A percentile compares a stretch with the other conserved stretches of the same genome.
Conservation (phyloP, 2,888 invertebrate species). For the Drosophila nigricruria region DNA sequence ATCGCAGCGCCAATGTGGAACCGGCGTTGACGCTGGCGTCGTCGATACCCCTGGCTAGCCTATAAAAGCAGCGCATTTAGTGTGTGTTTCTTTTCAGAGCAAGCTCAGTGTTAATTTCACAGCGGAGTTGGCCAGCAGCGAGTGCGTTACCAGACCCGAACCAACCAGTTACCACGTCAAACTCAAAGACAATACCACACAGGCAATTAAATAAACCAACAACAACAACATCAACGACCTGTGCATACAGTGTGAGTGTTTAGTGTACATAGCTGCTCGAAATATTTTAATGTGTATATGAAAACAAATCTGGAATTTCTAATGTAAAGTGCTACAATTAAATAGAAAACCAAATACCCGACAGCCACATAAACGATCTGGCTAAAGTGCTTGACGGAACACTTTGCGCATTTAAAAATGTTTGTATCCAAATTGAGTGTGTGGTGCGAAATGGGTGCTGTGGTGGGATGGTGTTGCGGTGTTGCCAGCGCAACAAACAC, state of each 20-base stretch:
- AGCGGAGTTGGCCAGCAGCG: slow-evolving; percentile 78
- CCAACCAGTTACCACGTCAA: slow-evolving; percentile 55
- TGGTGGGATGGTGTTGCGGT: slow-evolving; percentile 8
- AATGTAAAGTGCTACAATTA: slow-evolving; percentile 15
- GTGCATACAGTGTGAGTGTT: slow-evolving; percentile 40
- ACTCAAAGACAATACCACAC: slow-evolving; percentile 38
- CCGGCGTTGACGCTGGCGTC: slow-evolving; percentile 28
- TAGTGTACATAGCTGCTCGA: slow-evolving; percentile 7
- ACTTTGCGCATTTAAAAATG: slow-evolving; percentile 28
- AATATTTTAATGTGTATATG: slow-evolving; percentile 6
- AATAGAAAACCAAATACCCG: background rate
- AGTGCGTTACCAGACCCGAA: slow-evolving; percentile 29
- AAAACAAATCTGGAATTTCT: slow-evolving; percentile 17
- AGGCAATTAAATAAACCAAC: slow-evolving; percentile 39
- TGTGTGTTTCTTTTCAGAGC: slow-evolving; percentile 80
- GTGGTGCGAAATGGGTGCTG: slow-evolving; percentile 7
- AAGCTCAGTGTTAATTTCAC: slow-evolving; percentile 83
- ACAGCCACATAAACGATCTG: slow-evolving; percentile 3
- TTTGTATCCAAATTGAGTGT: slow-evolving; percentile 14
- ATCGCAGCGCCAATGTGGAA: slow-evolving; percentile 54
- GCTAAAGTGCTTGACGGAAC: slow-evolving; percentile 28
- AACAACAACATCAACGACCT: slow-evolving; percentile 22
- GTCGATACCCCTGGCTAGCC: slow-evolving; percentile 44
- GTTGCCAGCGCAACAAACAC: slow-evolving; percentile 67
- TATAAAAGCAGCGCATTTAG: slow-evolving; percentile 83